Conservation (phyloP, 2,797 vertebrate species). For the Ibycter americanus region DNA sequence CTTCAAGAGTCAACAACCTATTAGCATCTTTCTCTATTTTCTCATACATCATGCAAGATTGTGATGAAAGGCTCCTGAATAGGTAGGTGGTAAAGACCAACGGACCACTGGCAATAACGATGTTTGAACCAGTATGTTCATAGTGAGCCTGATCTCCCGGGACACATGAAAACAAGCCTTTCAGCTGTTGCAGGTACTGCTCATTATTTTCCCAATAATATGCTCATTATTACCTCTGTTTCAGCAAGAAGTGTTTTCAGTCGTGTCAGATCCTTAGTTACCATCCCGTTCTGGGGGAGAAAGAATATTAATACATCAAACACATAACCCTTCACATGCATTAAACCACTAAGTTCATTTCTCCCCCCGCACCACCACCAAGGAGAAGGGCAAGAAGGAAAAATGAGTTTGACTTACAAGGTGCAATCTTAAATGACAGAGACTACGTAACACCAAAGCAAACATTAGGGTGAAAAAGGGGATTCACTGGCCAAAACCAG, state of each 20-base stretch:
- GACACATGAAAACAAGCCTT: background rate
- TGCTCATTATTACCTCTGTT: conserved; percentile 87
- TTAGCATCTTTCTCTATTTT: background rate
- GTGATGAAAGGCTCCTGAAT: background rate
- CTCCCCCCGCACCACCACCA: background rate
- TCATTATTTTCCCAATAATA: background rate
- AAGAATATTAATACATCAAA: conserved; percentile 2
- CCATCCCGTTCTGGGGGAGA: conserved; percentile 89
- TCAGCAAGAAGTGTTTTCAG: conserved; percentile 95
- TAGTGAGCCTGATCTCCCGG: background rate
- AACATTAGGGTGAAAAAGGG: background rate
- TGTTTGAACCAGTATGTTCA: background rate
- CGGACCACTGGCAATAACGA: background rate
- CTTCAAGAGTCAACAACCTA: background rate
- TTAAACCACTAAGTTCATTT: background rate
- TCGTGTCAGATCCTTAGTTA: conserved; percentile 95
- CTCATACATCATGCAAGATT: background rate
- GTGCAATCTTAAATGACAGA: background rate
- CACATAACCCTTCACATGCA: background rate
- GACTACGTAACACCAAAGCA: background rate
- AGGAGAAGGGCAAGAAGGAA: background rate
- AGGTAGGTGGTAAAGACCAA: background rate
- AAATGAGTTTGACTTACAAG: background rate
- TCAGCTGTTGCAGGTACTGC: background rate
- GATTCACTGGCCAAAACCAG: background rate